Conservation (phyloP, 2,888 invertebrate genomes). For the Trachelus stipa region DNA sequence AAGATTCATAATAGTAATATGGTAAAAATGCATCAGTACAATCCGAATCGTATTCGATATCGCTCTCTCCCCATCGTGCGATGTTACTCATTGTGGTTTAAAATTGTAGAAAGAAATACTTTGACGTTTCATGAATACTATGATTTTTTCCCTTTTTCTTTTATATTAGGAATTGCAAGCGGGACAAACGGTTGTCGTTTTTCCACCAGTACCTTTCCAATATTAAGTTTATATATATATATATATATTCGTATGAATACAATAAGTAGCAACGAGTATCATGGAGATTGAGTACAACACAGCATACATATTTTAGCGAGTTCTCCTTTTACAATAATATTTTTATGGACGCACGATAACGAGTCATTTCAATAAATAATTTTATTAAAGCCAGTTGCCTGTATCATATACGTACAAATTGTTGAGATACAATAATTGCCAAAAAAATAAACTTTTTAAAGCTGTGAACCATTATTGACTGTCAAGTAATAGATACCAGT, state of each 20-base stretch:
- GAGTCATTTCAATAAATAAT: neutral
- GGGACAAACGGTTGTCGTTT: neutral
- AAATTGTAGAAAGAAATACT: neutral
- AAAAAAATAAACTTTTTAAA: neutral
- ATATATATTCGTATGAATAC: neutral
- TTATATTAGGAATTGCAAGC: neutral
- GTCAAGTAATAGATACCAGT: neutral
- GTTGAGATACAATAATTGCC: neutral
- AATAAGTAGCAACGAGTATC: neutral
- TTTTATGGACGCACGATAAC: neutral
- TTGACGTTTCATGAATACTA: neutral
- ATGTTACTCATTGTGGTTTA: neutral
- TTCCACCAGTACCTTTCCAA: neutral
- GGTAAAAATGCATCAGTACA: neutral
- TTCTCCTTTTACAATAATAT: neutral
- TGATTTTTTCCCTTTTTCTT: neutral
- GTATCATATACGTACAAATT: neutral
- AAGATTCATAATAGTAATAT: neutral
- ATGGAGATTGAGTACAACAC: neutral
- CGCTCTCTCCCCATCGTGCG: neutral
- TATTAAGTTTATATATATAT: constrained; percentile 1
- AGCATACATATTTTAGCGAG: neutral
- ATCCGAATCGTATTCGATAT: neutral
- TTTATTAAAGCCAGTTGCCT: neutral
- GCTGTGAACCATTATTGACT: neutral